Conservation (phyloP, 92 coral and sea anemone species). For the Porites evermanni region DNA sequence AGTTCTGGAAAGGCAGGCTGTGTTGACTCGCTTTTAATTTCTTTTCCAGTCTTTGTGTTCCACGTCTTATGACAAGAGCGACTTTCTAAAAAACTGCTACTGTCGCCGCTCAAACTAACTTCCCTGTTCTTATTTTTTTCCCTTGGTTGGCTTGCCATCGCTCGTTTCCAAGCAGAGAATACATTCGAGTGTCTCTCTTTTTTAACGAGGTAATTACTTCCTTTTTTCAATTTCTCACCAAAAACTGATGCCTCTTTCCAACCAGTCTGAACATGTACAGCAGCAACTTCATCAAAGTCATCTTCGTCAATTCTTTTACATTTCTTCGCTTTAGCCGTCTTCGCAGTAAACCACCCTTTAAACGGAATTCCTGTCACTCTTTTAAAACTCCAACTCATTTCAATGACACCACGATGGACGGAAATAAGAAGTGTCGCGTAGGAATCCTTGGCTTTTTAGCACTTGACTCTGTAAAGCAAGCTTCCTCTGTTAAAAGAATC, state of each 20-base stretch:
- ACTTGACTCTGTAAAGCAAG: background rate
- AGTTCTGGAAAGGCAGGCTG: background rate
- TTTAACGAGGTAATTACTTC: slow-evolving; percentile 1
- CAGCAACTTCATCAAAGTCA: background rate
- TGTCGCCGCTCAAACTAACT: background rate
- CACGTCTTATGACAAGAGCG: background rate
- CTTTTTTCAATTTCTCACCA: background rate
- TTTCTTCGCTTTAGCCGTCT: background rate
- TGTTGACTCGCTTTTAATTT: background rate
- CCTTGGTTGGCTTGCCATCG: background rate
- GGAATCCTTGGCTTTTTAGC: no score
- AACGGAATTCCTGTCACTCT: background rate
- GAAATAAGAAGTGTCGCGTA: background rate
- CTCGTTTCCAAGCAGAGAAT: slow-evolving; percentile 8
- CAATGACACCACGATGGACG: no score
- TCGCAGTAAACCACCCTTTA: background rate
- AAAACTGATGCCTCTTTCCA: background rate
- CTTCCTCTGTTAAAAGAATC: background rate
- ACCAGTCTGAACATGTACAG: background rate
- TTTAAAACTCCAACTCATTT: background rate
- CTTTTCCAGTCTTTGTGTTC: slow-evolving; percentile 23
- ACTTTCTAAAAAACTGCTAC: background rate
- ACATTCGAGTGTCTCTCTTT: background rate
- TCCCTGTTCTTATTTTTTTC: background rate
- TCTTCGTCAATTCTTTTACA: background rate